Conservation (phyloP, 2,797 vertebrate genomes). For the Jordanella pulchra region DNA sequence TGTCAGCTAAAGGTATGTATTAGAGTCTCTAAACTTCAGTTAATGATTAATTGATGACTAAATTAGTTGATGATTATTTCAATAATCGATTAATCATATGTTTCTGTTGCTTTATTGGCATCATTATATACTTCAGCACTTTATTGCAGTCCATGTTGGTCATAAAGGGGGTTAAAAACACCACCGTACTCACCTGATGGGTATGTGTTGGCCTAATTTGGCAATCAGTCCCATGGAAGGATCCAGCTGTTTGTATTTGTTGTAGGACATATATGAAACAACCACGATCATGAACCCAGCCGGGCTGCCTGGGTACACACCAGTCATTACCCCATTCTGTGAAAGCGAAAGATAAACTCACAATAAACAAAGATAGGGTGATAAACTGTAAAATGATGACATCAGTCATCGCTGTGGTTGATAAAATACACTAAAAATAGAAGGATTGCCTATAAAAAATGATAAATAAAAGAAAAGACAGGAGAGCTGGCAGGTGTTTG, state of each 20-base stretch:
- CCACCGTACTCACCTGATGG: constrained; percentile 73
- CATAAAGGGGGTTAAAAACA: neutral
- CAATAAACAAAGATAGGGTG: constrained; percentile 1
- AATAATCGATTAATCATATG: too few species aligned
- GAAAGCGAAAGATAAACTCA: constrained; percentile 22
- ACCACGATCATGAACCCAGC: constrained; percentile 92
- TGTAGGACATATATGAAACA: constrained; percentile 90
- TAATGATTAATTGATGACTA: too few species aligned
- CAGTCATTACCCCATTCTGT: constrained; percentile 91
- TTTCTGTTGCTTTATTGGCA: neutral
- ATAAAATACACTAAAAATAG: neutral
- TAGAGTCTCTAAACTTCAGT: too few species aligned
- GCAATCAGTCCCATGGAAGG: constrained; percentile 91
- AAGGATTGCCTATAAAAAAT: neutral
- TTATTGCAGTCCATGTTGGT: neutral
- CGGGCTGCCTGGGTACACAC: constrained; percentile 95
- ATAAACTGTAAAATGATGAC: neutral
- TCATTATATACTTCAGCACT: neutral
- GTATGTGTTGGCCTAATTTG: constrained; percentile 77
- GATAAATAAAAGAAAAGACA: constrained; percentile 32
- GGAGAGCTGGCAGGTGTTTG: constrained; percentile 26
- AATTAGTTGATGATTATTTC: too few species aligned
- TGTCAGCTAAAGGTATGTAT: too few species aligned
- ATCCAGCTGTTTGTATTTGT: constrained; percentile 88
- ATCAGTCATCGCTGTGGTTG: neutral